Evolutionary conservation across 2,113 vertebrate species (phyloP), one percentile per base, ranked within the genome.

Genomic region (Eptatretus burgeri): DNA sequence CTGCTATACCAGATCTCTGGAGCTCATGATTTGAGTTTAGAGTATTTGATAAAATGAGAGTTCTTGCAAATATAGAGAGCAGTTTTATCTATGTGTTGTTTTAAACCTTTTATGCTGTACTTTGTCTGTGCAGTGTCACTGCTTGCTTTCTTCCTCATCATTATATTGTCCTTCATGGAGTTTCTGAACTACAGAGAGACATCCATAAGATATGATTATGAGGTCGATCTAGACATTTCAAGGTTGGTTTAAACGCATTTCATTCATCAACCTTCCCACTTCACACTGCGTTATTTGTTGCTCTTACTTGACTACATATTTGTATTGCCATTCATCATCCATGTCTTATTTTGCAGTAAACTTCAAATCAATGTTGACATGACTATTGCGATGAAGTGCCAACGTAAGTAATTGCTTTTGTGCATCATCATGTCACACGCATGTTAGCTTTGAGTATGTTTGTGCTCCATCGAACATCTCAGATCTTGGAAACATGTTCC

Each of bases 131-230:
- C 69, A 96, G 91, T 95, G 75, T 94, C 91, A 70, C 67, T 98
- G 67, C 76, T 95, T 68, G 91, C 88, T 2, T 95, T 96, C 74
- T 78, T 77, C 8, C 77, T 82, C 0, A 95, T 96, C 78, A 85
- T 81, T 66, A 71, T 81, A 27, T 77, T 96, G 66, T 83, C 85
- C 66, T 70, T 95, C 68, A 79, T 95, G 77, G 91, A 96, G 64
- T 96, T 96, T 76, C 86, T 77, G 27, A 87, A 94, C 14, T 96
- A 95, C 74, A 83, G 74, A 67, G 80, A 88, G 70, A 94, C 91
- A 0, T 93, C 87, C 85, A 95, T 96, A 85, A 87, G 82, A 68
- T 96, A 96, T 1, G 85, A 94, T 64, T 96, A 94, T 70, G 86
- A 95, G 75, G 91, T 96, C 70, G 91, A 96, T 76, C 93, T 82